Conservation (phyloP, 2,797 vertebrate species). For the Liasis olivaceus region DNA sequence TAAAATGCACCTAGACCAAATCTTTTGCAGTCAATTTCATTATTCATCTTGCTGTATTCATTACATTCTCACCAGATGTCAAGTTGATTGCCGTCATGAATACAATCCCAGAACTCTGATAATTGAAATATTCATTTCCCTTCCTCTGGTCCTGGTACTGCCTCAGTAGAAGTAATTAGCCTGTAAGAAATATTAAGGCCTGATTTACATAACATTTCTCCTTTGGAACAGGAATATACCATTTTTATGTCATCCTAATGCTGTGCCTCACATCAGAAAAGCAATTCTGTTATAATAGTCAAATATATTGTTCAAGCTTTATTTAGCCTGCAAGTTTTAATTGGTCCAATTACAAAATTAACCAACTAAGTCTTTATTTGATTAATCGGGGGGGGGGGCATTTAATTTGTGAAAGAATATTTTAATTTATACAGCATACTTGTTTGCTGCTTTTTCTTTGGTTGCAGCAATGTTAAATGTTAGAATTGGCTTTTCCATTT, state of each 20-base stretch:
- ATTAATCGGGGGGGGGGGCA: background rate
- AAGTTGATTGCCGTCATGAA: conserved; percentile 16
- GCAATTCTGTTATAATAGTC: background rate
- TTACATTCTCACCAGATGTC: background rate
- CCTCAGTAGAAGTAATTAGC: background rate
- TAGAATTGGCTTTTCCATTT: background rate
- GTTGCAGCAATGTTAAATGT: background rate
- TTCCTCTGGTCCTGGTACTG: background rate
- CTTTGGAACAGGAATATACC: background rate
- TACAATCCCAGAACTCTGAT: background rate
- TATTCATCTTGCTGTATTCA: conserved; percentile 1
- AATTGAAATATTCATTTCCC: conserved; percentile 5
- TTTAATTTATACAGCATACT: background rate
- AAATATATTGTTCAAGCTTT: background rate
- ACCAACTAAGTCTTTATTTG: background rate
- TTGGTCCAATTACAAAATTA: background rate
- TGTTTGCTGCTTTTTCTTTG: background rate
- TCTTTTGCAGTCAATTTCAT: background rate
- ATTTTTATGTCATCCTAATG: background rate
- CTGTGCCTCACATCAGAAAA: background rate
- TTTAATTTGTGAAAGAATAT: background rate
- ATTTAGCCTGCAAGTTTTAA: background rate
- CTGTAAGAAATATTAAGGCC: background rate
- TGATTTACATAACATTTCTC: background rate
- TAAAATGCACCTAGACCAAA: background rate